Base-by-base conservation (phyloP, 1,140 invertebrate species). In the Euwallacea similis region DNA sequence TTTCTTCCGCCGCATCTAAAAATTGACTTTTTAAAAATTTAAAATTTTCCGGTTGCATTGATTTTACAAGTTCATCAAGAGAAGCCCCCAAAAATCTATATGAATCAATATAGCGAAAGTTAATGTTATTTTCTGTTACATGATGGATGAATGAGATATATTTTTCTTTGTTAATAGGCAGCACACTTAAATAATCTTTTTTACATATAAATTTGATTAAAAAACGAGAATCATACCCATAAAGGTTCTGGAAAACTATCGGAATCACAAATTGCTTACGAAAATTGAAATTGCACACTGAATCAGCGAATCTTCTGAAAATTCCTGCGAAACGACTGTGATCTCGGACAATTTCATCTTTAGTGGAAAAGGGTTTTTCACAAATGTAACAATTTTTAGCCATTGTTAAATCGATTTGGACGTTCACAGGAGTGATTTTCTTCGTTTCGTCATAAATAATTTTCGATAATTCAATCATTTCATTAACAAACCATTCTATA, bases 301-400 rank as follows among this genome's bases (percentile, higher is more conserved):
- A 64, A 76, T 83, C 80, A 0, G 80, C 80, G n/a, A 73, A 42
- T n/a, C 78, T 79, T 69, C 81, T 82, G 6, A 80, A n/a, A n/a
- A n/a, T n/a, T n/a, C n/a, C n/a, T n/a, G n/a, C n/a, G n/a, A n/a
- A 73, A 73, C 81, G 80, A 74, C 71, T 72, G 75, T 82, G 80
- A 69, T 83, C 78, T 41, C 46, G 46, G 13, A 79, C 74, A 11
- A 62, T 72, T 72, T 74, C 76, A 63, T 76, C 58, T 33, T 42
- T 43, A 41, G n/a, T 47, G 7, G 73, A 73, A 59, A 69, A 61
- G 9, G 74, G 54, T 66, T 75, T 69, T 69, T 71, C 61, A 64
- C 79, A 81, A 60, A 81, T 81, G 62, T 81, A 75, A 73, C 79
- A 80, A 33, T 60, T 53, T 43, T 46, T 60, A 33, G 66, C 59